Percentiles rank a stretch among this genome's conserved stretches.
Evolutionary conservation across 2,113 vertebrate genomes (phyloP).

Genomic region (Hepsetus odoe): DNA sequence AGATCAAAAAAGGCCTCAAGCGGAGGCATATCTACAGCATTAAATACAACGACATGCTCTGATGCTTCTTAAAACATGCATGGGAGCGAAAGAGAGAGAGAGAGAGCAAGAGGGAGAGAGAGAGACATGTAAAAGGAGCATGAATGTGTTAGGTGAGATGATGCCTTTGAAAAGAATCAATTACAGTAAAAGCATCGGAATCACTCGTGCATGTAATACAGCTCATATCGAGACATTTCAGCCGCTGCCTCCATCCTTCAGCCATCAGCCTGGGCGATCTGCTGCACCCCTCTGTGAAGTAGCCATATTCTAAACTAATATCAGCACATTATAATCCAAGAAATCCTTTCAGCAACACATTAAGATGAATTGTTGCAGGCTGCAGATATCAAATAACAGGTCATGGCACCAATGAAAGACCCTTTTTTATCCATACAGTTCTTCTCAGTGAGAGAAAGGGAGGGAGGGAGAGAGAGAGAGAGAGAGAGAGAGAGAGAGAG

Average conservation of each 20-base stretch:
- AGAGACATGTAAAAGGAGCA: slow-evolving; percentile 53
- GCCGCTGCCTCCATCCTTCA: slow-evolving; percentile 59
- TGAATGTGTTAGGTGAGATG: slow-evolving; percentile 51
- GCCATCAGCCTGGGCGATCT: slow-evolving; percentile 63
- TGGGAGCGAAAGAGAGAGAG: slow-evolving; percentile 41
- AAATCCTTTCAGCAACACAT: slow-evolving; percentile 60
- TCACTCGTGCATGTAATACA: slow-evolving; percentile 77
- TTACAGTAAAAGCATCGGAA: slow-evolving; percentile 78
- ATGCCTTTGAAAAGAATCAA: slow-evolving; percentile 80
- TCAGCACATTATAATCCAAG: slow-evolving; percentile 53
- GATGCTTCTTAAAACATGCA: slow-evolving; percentile 70
- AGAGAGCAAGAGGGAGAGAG: slow-evolving; percentile 14
- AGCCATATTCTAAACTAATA: slow-evolving; percentile 66
- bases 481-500: neutral
- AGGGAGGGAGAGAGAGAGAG: neutral
- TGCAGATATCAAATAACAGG: slow-evolving; percentile 59
- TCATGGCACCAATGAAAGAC: slow-evolving; percentile 53
- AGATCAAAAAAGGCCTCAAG: neutral
- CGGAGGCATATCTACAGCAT: slow-evolving; percentile 62
- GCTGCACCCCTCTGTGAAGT: slow-evolving; percentile 59
- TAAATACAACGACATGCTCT: slow-evolving; percentile 71
- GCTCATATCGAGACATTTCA: slow-evolving; percentile 73
- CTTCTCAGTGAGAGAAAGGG: slow-evolving; percentile 32
- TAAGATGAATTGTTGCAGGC: slow-evolving; percentile 59
- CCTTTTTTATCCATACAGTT: slow-evolving; percentile 55